Evolutionary conservation across 1,140 invertebrate species (phyloP).

Genomic region (Cataglyphis hispanica): DNA sequence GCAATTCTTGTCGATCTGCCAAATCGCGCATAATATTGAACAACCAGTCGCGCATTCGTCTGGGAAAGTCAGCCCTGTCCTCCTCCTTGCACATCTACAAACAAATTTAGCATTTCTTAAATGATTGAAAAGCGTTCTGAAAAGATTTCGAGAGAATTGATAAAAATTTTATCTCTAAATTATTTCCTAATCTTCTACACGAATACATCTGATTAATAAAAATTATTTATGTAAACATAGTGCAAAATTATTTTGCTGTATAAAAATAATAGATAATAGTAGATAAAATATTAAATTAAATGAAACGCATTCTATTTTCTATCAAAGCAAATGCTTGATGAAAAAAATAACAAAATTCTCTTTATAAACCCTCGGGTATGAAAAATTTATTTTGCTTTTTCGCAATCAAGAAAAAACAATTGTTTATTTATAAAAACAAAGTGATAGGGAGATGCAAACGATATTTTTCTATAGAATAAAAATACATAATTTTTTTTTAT

Average conservation of each 20-base stretch:
- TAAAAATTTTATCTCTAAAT: background rate
- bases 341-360: background rate
- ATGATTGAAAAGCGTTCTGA: background rate
- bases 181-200: background rate
- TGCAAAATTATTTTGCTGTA: background rate
- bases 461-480: background rate
- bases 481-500: background rate
- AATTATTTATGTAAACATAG: background rate
- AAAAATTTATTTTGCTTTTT: background rate
- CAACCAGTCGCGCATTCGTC: constrained; percentile 98
- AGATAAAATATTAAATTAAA: background rate
- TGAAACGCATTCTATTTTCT: background rate
- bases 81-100: constrained; percentile 91
- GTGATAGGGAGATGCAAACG: background rate
- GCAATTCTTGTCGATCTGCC: constrained; percentile 95
- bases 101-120: background rate
- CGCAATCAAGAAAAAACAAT: background rate
- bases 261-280: background rate
- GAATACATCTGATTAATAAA: background rate
- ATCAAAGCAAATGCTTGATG: background rate
- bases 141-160: background rate
- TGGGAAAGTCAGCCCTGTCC: constrained; percentile 96
- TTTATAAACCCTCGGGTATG: background rate
- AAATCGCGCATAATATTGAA: constrained; percentile 98
- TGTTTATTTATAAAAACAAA: background rate